Evolutionary conservation across 2,113 vertebrate species (phyloP), one percentile per base, ranked within the genome.

Genomic region (Heterotis niloticus): DNA sequence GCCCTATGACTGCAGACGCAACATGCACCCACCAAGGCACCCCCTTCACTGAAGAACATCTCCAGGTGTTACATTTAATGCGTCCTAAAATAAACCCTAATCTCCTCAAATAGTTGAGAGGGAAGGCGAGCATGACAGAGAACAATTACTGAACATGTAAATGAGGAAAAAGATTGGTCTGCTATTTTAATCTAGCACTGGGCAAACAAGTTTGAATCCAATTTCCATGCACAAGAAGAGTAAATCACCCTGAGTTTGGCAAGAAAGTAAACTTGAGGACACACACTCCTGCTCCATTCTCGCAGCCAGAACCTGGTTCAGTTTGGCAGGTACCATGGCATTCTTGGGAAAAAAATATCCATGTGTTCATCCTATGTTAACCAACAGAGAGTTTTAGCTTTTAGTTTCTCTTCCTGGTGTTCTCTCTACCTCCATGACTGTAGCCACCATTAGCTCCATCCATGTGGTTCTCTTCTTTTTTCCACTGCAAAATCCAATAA

Each of bases 71-170:
- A 65, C 10, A 60, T 17, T 65, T 44, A 52, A 29, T 20, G 13
- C 17, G 12, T 64, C 62, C 28, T 52, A 64, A 64, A 44, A 77
- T 44, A 62, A 20, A 62, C 24, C 73, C 24, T 75, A 59, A 77
- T 64, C 44, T 65, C 59, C 44, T 65, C 59, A 64, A 44, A 76
- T 64, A n/a, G 29, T 9, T 62, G 52, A 23, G 65, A 26, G 13
- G 26, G 29, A 10, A 28, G 1, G 5, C 5, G 3, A 10, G 14
- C 34, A 44, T 44, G 34, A 44, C 34, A 52, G 52, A 65, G 20
- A 44, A 44, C 34, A 29, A 29, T 44, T 34, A 64, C 65, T 16
- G 20, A 77, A 65, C 51, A 77, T 23, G 29, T 26, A 76, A 44
- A n/a, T 20, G 62, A 28, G 10, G n/a, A 64, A 5, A 76, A n/a